phyloP scores from a whole-genome alignment of 2,797 vertebrate species.

The Jordanella pulchra region DNA sequence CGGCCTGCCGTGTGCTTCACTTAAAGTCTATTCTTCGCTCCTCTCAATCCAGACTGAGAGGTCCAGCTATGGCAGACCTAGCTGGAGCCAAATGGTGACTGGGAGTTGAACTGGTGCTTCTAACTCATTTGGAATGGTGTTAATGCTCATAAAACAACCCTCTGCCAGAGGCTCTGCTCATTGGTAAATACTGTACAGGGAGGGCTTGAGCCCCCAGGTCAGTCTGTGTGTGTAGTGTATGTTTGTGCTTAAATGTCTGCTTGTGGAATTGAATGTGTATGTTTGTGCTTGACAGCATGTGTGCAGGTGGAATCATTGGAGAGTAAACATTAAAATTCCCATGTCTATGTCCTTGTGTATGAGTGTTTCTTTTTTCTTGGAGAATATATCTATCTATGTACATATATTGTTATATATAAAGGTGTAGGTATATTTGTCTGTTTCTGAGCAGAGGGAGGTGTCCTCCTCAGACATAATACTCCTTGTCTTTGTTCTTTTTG shows the following conservation, averaged over 20 bases:
- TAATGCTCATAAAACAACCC: conserved; percentile 70
- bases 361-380: conserved; percentile 61
- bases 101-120: conserved; percentile 65
- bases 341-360: conserved; percentile 65
- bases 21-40: conserved; percentile 49
- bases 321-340: conserved; percentile 74
- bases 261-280: conserved; percentile 37
- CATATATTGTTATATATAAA: conserved; percentile 86
- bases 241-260: conserved; percentile 47
- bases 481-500: conserved; percentile 99
- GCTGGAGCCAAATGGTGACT: conserved; percentile 47
- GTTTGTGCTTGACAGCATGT: conserved; percentile 65
- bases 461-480: conserved; percentile 96
- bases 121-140: conserved; percentile 68
- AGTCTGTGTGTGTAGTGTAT: conserved; percentile 48
- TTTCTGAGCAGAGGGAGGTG: conserved; percentile 42
- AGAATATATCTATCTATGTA: conserved; percentile 85
- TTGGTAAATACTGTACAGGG: conserved; percentile 78
- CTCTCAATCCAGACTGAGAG: conserved; percentile 51
- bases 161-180: conserved; percentile 63
- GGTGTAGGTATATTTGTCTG: conserved; percentile 81
- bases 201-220: conserved; percentile 59
- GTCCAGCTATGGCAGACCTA: conserved; percentile 44
- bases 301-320: conserved; percentile 58
- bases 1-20: conserved; percentile 52